Conservation (phyloP, 2,888 invertebrate genomes). For the Lasioglossum figueresi region DNA sequence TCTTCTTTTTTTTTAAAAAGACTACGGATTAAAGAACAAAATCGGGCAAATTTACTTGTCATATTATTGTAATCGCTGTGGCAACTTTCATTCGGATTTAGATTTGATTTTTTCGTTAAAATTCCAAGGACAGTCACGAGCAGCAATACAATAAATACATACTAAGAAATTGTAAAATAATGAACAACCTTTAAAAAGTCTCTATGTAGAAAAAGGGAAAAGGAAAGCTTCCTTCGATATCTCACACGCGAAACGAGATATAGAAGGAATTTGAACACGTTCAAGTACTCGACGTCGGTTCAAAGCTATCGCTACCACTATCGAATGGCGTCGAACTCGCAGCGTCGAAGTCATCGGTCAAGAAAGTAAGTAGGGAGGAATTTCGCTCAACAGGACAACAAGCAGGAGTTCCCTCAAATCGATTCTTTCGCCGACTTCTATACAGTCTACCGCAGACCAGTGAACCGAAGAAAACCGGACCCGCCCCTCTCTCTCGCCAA, state of each 20-base stretch:
- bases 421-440: constrained; percentile 1
- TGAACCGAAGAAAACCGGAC: neutral
- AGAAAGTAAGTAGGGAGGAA: constrained; percentile 8
- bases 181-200: no score
- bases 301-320: neutral
- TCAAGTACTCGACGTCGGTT: neutral
- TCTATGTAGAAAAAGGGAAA: neutral
- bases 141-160: no score
- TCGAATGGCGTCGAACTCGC: neutral
- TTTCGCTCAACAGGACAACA: constrained; percentile 1
- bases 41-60: neutral
- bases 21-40: no score
- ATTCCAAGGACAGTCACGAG: no score
- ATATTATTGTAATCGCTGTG: neutral
- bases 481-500: neutral
- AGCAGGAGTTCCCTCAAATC: constrained; percentile 1
- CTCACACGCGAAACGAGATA: no score
- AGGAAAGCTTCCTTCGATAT: no score
- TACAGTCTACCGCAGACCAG: constrained; percentile 3
- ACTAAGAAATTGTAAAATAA: no score
- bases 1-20: neutral
- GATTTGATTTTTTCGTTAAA: neutral
- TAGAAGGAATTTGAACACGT: neutral
- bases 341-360: constrained; percentile 6
- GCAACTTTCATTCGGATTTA: neutral